A percentile compares a stretch with the other conserved stretches of the same genome.
phyloP scores from a whole-genome alignment of 92 coral and sea anemone genomes.

The Heliopora coerulea region DNA sequence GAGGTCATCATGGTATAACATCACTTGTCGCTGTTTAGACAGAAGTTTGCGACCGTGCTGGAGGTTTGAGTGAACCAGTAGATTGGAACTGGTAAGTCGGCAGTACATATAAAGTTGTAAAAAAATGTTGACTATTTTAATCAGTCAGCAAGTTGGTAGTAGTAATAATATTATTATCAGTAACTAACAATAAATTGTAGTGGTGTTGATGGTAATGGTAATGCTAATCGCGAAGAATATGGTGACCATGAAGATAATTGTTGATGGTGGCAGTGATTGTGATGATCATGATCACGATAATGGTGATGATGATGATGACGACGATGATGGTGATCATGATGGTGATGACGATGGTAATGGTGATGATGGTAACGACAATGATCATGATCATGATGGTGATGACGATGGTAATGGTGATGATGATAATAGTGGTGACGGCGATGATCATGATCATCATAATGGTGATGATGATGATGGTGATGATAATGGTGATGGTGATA shows the following conservation, averaged over 20 bases:
- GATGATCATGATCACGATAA: not conserved
- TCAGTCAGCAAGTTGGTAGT: too few relatives aligned
- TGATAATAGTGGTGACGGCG: not conserved
- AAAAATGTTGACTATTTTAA: too few relatives aligned
- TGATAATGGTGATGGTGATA: not conserved
- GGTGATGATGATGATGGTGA: not conserved
- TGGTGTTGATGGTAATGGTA: too few relatives aligned
- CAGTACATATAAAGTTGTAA: not conserved
- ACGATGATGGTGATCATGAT: not conserved
- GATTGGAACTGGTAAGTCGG: slow-evolving; percentile 76
- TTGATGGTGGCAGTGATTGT: not conserved
- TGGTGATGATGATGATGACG: not conserved
- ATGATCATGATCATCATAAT: not conserved
- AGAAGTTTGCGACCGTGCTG: slow-evolving; percentile 63
- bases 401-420: not conserved
- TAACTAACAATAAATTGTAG: not conserved
- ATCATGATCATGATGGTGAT: not conserved
- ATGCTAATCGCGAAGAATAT: not conserved
- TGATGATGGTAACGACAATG: not conserved
- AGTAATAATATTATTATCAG: not conserved
- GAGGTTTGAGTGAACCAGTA: slow-evolving; percentile 67
- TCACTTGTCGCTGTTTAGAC: too few relatives aligned
- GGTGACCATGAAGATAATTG: not conserved
- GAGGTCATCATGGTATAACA: too few relatives aligned
- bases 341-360: not conserved